A percentile compares a stretch with the other conserved stretches of the same genome.
phyloP scores from a whole-genome alignment of 2,888 invertebrate species.

The Opisthograptis luteolata region DNA sequence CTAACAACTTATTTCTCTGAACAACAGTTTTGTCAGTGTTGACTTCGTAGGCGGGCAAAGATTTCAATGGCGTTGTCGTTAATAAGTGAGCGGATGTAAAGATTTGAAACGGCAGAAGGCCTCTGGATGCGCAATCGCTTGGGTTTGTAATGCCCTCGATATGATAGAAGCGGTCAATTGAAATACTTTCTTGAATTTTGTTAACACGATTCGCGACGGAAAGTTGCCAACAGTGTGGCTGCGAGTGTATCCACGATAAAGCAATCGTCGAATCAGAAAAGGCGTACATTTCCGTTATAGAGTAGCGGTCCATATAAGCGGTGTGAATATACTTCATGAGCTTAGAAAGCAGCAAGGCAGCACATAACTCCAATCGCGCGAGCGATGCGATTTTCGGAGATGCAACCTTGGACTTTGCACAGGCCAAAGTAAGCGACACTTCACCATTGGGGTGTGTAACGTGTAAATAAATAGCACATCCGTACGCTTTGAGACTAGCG shows the following conservation, averaged over 20 bases:
- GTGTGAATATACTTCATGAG: neutral
- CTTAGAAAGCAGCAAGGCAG: conserved; percentile 17
- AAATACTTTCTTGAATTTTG: conserved; percentile 7
- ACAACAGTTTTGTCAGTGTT: no score
- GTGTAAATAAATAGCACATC: conserved; percentile 10
- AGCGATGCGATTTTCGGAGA: conserved; percentile 7
- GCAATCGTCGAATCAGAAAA: conserved; percentile 27
- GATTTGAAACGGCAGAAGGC: conserved; percentile 14
- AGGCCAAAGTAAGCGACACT: neutral
- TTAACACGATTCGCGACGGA: conserved; percentile 30
- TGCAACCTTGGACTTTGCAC: conserved; percentile 25
- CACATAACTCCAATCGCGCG: conserved; percentile 20
- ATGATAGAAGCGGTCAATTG: conserved; percentile 12
- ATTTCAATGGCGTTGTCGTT: no score
- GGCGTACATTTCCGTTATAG: conserved; percentile 6
- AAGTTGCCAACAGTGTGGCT: conserved; percentile 20
- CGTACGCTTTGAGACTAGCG: conserved; percentile 23
- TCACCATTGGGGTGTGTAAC: neutral
- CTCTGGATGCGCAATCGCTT: conserved; percentile 27
- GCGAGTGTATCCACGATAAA: conserved; percentile 20
- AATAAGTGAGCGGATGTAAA: no score
- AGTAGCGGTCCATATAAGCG: neutral
- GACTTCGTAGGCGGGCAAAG: no score
- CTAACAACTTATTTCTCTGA: no score
- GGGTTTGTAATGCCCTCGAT: conserved; percentile 26